These are phyloP conservation scores for Parus major DNA, from an alignment of 2,113 vertebrate genomes.

Conservation along the genomic window DNA sequence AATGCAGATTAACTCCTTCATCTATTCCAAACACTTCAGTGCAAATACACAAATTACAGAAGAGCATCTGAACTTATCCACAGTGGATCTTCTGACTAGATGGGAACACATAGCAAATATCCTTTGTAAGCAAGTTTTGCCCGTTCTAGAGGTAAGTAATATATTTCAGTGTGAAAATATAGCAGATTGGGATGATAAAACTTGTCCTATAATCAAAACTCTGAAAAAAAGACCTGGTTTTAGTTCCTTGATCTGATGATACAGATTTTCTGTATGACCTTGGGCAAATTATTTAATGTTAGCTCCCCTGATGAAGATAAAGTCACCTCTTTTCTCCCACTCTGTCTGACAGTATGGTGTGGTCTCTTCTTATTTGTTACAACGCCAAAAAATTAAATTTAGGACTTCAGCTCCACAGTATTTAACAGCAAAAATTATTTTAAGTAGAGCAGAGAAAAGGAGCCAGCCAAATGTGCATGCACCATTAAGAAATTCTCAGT, in stretches of 20 bases:
- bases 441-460: background rate
- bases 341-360: background rate
- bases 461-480: background rate
- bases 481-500: conserved; percentile 38
- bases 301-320: background rate
- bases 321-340: background rate
- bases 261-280: background rate
- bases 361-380: background rate
- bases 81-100: background rate
- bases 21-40: background rate
- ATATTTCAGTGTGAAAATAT: background rate
- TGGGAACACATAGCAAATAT: background rate
- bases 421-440: background rate
- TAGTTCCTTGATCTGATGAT: background rate
- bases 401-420: background rate
- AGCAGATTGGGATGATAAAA: background rate
- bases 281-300: background rate
- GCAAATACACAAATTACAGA: background rate
- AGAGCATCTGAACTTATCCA: background rate
- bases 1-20: background rate
- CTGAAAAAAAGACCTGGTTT: background rate
- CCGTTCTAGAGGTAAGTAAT: background rate
- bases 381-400: background rate
- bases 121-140: background rate
- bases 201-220: background rate